Conservation (phyloP, 2,113 vertebrate genomes). For the Cryptotis parvus region DNA sequence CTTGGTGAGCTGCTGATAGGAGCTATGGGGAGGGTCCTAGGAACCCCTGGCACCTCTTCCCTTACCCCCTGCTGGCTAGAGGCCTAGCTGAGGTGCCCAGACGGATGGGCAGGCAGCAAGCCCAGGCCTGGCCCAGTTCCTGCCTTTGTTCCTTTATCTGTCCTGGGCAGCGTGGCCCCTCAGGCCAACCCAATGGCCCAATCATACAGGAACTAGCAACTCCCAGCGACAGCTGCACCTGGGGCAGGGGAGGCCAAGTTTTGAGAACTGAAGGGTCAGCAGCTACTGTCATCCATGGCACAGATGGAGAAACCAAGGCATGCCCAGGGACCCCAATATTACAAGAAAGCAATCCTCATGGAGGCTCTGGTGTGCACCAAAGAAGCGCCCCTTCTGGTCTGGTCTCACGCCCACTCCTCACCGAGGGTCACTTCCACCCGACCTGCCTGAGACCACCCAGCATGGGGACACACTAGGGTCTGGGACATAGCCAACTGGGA, state of each 20-base stretch:
- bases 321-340: not conserved
- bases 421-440: rapidly evolving
- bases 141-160: conserved; percentile 79
- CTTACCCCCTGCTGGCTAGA: not conserved
- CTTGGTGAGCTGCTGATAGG: not conserved
- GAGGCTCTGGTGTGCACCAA: too few species aligned
- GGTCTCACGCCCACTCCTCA: not conserved
- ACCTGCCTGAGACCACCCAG: not conserved
- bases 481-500: not conserved
- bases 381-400: not conserved
- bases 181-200: conserved; percentile 50
- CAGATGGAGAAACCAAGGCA: conserved; percentile 47
- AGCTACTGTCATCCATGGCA: not conserved
- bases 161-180: not conserved
- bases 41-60: not conserved
- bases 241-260: not conserved
- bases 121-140: conserved; percentile 65
- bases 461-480: not conserved
- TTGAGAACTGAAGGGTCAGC: not conserved
- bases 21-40: not conserved
- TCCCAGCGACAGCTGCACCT: not conserved
- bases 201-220: not conserved
- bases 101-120: conserved; percentile 56
- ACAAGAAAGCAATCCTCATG: not conserved
- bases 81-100: conserved; percentile 38